These are phyloP conservation scores for Trichogramma dendrolimi DNA, from an alignment of 2,888 invertebrate genomes.

Conservation along the genomic window DNA sequence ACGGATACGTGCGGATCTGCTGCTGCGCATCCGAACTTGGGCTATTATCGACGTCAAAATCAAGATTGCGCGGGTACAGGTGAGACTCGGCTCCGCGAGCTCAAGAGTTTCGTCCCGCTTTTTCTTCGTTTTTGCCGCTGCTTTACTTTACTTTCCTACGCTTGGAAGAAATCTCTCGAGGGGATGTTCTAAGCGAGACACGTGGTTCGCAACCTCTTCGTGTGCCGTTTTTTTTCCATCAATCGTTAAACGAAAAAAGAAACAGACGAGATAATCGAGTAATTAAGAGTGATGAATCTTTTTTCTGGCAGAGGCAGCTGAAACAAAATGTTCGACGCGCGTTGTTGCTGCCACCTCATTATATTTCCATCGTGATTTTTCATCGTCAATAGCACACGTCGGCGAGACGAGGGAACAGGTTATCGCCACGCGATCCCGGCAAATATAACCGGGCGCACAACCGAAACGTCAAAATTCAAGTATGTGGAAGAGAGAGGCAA, in stretches of 20 bases:
- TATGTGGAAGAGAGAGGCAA: constrained; percentile 5
- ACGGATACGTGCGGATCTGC: too few species aligned
- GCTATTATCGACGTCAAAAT: constrained; percentile 39
- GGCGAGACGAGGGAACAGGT: not conserved
- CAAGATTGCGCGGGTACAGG: constrained; percentile 25
- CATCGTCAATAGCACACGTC: constrained; percentile 10
- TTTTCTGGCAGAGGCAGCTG: too few species aligned
- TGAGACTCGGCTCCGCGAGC: not conserved
- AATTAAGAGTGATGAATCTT: too few species aligned
- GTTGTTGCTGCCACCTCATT: not conserved
- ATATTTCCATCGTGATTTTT: not conserved
- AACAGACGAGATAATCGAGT: too few species aligned
- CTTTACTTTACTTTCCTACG: too few species aligned
- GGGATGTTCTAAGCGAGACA: not conserved
- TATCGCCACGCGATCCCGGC: too few species aligned
- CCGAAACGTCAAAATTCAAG: too few species aligned
- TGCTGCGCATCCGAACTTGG: constrained; percentile 30
- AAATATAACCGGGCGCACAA: too few species aligned
- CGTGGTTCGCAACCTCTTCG: not conserved
- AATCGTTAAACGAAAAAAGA: constrained; percentile 13
- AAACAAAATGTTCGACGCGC: too few species aligned
- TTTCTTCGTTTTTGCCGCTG: not conserved
- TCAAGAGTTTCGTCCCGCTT: constrained; percentile 8
- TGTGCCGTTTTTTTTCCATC: constrained; percentile 15
- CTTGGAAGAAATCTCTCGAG: not conserved